Evolutionary conservation across 2,113 vertebrate genomes (phyloP).

Genomic region (Ailuropoda melanoleuca): DNA sequence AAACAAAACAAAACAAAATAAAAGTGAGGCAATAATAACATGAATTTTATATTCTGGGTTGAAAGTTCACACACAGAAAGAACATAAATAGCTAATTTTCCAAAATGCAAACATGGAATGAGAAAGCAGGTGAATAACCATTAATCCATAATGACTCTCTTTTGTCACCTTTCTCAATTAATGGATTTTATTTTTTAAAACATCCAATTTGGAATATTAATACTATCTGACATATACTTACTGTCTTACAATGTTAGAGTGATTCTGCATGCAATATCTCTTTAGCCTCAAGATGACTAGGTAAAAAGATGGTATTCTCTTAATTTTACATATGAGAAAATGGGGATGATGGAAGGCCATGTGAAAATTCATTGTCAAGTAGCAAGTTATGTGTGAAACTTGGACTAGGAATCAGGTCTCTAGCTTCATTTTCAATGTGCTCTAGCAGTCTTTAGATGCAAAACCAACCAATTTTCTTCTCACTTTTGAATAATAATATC

Average conservation of each 20-base stretch:
- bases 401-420: neutral
- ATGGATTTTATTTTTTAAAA: neutral
- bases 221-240: neutral
- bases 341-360: conserved; percentile 22
- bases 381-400: neutral
- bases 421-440: conserved; percentile 4
- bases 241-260: neutral
- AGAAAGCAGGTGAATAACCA: neutral
- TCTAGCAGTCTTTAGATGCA: conserved; percentile 22
- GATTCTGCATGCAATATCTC: neutral
- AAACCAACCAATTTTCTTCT: conserved; percentile 65
- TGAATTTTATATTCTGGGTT: neutral
- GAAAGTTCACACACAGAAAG: neutral
- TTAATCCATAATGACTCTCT: neutral
- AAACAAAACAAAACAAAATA: neutral
- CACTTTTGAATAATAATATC: conserved; percentile 61
- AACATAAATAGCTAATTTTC: neutral
- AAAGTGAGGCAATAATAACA: neutral
- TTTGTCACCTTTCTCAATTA: neutral
- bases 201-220: neutral
- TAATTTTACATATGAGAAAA: conserved; percentile 28
- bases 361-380: neutral
- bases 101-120: neutral
- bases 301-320: neutral
- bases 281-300: neutral